Percentiles rank a stretch among this genome's conserved stretches.
These are phyloP conservation scores for Pseudeuparius sepicola DNA, from an alignment of 2,888 invertebrate species.

Conservation along the genomic window DNA sequence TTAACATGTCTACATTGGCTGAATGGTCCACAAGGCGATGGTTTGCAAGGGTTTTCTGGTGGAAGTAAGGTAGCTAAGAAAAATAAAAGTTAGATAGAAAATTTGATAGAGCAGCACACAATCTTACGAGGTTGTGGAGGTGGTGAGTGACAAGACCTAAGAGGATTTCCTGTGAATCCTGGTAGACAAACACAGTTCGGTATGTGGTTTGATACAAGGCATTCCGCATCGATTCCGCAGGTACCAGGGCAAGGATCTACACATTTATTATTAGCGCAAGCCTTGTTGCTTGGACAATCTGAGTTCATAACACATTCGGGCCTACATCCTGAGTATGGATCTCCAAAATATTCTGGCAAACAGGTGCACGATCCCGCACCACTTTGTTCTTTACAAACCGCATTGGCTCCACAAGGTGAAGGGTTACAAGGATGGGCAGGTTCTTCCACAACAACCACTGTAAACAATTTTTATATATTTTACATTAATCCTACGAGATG, in stretches of 20 bases:
- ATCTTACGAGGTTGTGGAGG: slow-evolving; percentile 38
- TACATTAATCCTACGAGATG: too few relatives aligned
- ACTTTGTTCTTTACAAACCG: slow-evolving; percentile 70
- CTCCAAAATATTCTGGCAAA: slow-evolving; percentile 72
- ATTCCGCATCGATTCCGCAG: slow-evolving; percentile 76
- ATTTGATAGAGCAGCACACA: slow-evolving; percentile 7
- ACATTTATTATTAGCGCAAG: slow-evolving; percentile 78
- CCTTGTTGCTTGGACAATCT: slow-evolving; percentile 66
- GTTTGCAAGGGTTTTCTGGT: slow-evolving; percentile 48
- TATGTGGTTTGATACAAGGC: slow-evolving; percentile 72
- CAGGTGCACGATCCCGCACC: slow-evolving; percentile 77
- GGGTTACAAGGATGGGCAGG: slow-evolving; percentile 62
- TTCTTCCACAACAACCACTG: slow-evolving; percentile 45
- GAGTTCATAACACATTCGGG: slow-evolving; percentile 84
- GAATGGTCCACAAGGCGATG: slow-evolving; percentile 71
- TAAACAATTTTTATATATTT: too few relatives aligned
- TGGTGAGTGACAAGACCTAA: slow-evolving; percentile 57
- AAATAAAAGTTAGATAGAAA: slow-evolving; percentile 13
- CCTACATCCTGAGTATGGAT: slow-evolving; percentile 76
- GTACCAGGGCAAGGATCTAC: slow-evolving; percentile 73
- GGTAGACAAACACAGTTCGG: slow-evolving; percentile 66
- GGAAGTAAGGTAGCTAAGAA: slow-evolving; percentile 14
- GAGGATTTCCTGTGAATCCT: slow-evolving; percentile 71
- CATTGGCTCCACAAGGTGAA: slow-evolving; percentile 80
- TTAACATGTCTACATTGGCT: slow-evolving; percentile 65